These are phyloP conservation scores for Heliconius ethilla DNA, from an alignment of 2,888 invertebrate genomes.

Conservation along the genomic window DNA sequence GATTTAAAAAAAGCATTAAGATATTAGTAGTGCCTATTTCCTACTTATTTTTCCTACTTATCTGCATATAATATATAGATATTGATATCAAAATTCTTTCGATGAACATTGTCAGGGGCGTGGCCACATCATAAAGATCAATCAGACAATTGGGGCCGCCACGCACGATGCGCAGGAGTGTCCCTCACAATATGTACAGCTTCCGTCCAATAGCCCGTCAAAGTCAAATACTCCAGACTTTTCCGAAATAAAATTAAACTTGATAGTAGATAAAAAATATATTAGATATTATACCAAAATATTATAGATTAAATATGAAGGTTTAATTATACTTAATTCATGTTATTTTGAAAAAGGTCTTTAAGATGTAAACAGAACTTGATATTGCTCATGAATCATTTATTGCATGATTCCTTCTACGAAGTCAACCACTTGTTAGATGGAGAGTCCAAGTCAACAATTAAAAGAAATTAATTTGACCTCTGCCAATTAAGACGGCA, in stretches of 20 bases:
- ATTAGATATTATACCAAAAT: background rate
- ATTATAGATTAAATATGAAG: background rate
- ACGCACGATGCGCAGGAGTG: slow-evolving; percentile 77
- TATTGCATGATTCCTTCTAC: slow-evolving; percentile 32
- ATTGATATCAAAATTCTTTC: slow-evolving; percentile 49
- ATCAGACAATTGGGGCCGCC: slow-evolving; percentile 80
- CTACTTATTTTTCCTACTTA: background rate
- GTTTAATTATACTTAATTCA: too few species aligned
- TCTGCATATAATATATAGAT: slow-evolving; percentile 1
- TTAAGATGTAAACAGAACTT: background rate
- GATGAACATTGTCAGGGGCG: slow-evolving; percentile 61
- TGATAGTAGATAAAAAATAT: background rate
- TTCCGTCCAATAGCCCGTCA: slow-evolving; percentile 61
- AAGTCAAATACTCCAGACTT: slow-evolving; percentile 46
- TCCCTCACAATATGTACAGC: slow-evolving; percentile 62
- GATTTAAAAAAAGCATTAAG: background rate
- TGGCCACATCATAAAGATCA: slow-evolving; percentile 76
- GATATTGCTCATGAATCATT: slow-evolving; percentile 15
- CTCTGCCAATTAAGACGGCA: slow-evolving; percentile 68
- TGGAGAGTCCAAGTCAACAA: slow-evolving; percentile 55
- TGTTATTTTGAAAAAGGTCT: background rate
- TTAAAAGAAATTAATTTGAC: slow-evolving; percentile 77
- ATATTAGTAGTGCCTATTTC: background rate
- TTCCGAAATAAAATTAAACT: slow-evolving; percentile 20
- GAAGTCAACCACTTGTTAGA: slow-evolving; percentile 43